These are phyloP conservation scores for Ageneiosus marmoratus DNA, from an alignment of 2,113 vertebrate genomes.

Conservation along the genomic window DNA sequence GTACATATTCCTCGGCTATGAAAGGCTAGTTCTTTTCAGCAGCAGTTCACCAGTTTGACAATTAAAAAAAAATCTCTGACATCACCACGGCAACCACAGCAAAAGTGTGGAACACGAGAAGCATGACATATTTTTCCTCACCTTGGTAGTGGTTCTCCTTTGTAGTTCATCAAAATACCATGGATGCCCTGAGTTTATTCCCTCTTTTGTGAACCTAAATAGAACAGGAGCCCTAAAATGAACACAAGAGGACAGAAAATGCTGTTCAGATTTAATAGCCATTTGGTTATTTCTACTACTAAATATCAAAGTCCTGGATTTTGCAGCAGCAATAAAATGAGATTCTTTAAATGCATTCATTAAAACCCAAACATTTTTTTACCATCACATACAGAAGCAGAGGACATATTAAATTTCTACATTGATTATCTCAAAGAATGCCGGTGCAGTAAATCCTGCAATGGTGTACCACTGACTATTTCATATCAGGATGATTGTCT, in stretches of 20 bases:
- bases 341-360: not conserved
- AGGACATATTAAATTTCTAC: not conserved
- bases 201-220: not conserved
- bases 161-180: not conserved
- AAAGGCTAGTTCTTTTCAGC: not conserved
- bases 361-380: no score
- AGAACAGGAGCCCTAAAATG: not conserved
- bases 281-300: not conserved
- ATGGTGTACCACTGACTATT: slow-evolving; percentile 19
- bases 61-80: not conserved
- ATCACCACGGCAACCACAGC: not conserved
- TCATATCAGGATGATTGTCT: slow-evolving; percentile 1
- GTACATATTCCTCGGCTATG: not conserved
- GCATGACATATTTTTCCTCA: not conserved
- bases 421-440: slow-evolving; percentile 1
- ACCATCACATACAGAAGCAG: not conserved
- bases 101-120: not conserved
- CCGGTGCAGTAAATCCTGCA: slow-evolving; percentile 26
- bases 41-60: not conserved
- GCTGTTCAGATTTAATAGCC: no score
- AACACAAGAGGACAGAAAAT: not conserved
- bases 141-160: not conserved
- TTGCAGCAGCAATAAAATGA: not conserved
- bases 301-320: not conserved
- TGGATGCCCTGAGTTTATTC: not conserved